Conservation (phyloP, 2,888 invertebrate species). For the Meteorus colon region DNA sequence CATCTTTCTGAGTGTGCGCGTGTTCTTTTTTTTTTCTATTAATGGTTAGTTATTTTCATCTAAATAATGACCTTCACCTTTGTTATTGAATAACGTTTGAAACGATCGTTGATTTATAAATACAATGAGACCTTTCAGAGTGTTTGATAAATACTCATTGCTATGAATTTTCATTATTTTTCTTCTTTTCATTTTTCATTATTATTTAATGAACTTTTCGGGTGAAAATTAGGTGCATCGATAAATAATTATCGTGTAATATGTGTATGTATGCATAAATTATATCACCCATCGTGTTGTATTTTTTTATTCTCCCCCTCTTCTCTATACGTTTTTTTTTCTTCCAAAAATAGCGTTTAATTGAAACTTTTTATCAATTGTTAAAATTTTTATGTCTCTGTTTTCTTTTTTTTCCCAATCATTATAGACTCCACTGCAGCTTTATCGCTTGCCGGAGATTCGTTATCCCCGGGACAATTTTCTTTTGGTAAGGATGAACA, state of each 20-base stretch:
- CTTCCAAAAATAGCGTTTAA: constrained; percentile 23
- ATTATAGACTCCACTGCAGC: constrained; percentile 47
- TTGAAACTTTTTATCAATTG: constrained; percentile 30
- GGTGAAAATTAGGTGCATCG: not conserved
- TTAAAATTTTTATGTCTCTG: constrained; percentile 45
- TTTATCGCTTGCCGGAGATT: constrained; percentile 48
- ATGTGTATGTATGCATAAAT: not conserved
- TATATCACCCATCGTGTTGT: not conserved
- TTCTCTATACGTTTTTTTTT: not conserved
- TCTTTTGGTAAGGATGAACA: constrained; percentile 49
- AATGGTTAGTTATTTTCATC: constrained; percentile 16
- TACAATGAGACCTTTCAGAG: constrained; percentile 14
- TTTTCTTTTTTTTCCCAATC: constrained; percentile 47
- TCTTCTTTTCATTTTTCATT: not conserved
- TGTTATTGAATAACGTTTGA: not conserved
- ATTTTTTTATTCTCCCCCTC: not conserved
- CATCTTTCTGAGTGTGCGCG: not conserved
- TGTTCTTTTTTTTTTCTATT: constrained; percentile 9
- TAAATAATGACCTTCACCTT: constrained; percentile 26
- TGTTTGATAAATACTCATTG: not conserved
- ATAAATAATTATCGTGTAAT: not conserved
- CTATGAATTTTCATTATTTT: not conserved
- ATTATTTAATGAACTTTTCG: not conserved
- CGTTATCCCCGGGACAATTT: constrained; percentile 49
- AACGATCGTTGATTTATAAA: constrained; percentile 23